phyloP scores from a whole-genome alignment of 2,113 vertebrate species.

The Odontesthes bonariensis region DNA sequence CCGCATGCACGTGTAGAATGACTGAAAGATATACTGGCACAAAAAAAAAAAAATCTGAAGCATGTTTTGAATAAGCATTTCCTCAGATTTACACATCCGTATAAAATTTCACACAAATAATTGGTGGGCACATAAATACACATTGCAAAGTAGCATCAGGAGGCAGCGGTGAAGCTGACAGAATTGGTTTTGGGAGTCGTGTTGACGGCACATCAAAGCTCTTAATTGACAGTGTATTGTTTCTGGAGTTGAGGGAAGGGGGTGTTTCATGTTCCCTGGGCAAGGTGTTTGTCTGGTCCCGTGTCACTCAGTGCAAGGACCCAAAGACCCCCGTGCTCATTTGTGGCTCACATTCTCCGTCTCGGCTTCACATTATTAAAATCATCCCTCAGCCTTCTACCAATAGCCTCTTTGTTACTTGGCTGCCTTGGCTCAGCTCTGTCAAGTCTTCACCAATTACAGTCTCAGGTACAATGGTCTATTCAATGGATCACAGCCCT shows the following conservation, averaged over 20 bases:
- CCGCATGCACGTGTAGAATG: constrained; percentile 47
- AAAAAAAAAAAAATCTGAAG: constrained; percentile 14
- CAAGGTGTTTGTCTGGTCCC: constrained; percentile 90
- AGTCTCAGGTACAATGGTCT: constrained; percentile 99
- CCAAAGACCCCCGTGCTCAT: constrained; percentile 96
- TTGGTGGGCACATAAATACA: constrained; percentile 78
- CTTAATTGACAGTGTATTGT: constrained; percentile 84
- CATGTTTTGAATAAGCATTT: constrained; percentile 67
- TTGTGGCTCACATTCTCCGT: constrained; percentile 91
- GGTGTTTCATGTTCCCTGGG: constrained; percentile 86
- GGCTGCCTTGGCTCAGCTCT: constrained; percentile 95
- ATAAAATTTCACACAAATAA: constrained; percentile 74
- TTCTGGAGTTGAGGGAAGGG: constrained; percentile 79
- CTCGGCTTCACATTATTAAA: constrained; percentile 98
- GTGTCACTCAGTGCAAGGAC: constrained; percentile 98
- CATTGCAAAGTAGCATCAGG: constrained; percentile 64
- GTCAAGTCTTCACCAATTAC: constrained; percentile 99
- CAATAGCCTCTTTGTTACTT: constrained; percentile 98
- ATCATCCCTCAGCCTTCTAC: constrained; percentile 98
- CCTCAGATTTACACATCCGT: constrained; percentile 68
- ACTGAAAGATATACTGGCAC: constrained; percentile 38
- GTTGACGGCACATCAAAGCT: constrained; percentile 76
- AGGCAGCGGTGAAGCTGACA: constrained; percentile 68
- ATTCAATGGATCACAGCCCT: constrained; percentile 99
- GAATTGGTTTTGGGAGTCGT: constrained; percentile 73